Percentiles rank a stretch among this genome's conserved stretches.
phyloP scores from a whole-genome alignment of 2,797 vertebrate species.

The Taeniopygia guttata region DNA sequence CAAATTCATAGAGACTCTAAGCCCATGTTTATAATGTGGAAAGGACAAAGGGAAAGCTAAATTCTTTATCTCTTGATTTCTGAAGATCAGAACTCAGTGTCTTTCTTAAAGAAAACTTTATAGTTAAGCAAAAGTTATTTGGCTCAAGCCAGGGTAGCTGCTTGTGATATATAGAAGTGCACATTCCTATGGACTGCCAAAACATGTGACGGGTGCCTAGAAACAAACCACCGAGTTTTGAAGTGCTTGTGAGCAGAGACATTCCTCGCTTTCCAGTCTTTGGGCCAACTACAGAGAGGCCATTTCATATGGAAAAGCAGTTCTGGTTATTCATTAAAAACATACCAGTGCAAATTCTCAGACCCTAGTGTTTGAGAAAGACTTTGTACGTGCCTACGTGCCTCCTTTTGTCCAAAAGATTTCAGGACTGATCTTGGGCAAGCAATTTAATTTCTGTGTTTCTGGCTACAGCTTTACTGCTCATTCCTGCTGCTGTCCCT shows the following conservation, averaged over 20 bases:
- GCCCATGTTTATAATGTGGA: neutral
- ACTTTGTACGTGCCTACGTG: neutral
- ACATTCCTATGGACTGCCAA: conserved; percentile 48
- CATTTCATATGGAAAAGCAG: conserved; percentile 20
- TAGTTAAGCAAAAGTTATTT: conserved; percentile 8
- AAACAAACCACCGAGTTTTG: conserved; percentile 8
- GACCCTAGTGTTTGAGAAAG: neutral
- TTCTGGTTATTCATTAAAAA: neutral
- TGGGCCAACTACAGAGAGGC: neutral
- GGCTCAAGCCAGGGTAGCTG: conserved; percentile 12
- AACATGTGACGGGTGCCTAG: conserved; percentile 43
- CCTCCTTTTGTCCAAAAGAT: neutral
- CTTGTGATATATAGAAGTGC: conserved; percentile 33
- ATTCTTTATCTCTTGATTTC: neutral
- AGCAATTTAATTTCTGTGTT: neutral
- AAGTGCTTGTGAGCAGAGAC: conserved; percentile 30
- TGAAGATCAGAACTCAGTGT: neutral
- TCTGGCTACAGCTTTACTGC: neutral
- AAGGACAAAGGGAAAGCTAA: neutral
- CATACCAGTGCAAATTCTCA: neutral
- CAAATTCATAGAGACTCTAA: neutral
- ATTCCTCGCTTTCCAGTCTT: neutral
- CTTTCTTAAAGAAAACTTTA: neutral
- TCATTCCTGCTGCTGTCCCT: neutral
- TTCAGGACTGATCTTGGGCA: neutral